Evolutionary conservation across 2,888 invertebrate genomes (phyloP).

Genomic region (Cloeon dipterum): DNA sequence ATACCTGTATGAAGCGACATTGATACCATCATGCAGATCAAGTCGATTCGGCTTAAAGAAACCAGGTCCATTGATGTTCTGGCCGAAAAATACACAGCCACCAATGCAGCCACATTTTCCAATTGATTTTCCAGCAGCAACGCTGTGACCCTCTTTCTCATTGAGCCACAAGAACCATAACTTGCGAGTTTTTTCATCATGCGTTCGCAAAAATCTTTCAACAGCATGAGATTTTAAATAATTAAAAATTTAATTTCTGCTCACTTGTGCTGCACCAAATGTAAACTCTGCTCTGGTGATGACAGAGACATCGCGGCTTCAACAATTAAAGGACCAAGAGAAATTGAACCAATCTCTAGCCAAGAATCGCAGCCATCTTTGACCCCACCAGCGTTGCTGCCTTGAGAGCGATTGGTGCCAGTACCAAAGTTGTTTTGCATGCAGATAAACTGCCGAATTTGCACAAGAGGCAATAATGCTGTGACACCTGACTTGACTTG

Average conservation of each 20-base stretch:
- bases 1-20: constrained; percentile 51
- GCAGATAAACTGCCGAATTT: constrained; percentile 39
- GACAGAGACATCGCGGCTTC: constrained; percentile 73
- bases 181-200: constrained; percentile 65
- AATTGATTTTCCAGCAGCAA: constrained; percentile 30
- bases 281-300: constrained; percentile 49
- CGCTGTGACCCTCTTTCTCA: constrained; percentile 29
- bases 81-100: constrained; percentile 85
- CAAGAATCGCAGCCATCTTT: constrained; percentile 41
- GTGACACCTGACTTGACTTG: constrained; percentile 78
- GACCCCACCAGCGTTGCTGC: constrained; percentile 78
- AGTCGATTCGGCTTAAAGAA: constrained; percentile 70
- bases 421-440: constrained; percentile 20
- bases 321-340: constrained; percentile 71
- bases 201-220: constrained; percentile 40
- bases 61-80: constrained; percentile 64
- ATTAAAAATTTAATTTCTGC: constrained; percentile 6
- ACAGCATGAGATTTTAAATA: background rate
- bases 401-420: constrained; percentile 62
- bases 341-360: constrained; percentile 78
- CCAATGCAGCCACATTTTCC: constrained; percentile 85
- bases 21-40: constrained; percentile 60
- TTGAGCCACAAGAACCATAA: constrained; percentile 78
- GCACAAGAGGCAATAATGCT: constrained; percentile 53
- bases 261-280: constrained; percentile 55